Evolutionary conservation across 2,113 vertebrate genomes (phyloP).

Genomic region (Syrrhaptes paradoxus): DNA sequence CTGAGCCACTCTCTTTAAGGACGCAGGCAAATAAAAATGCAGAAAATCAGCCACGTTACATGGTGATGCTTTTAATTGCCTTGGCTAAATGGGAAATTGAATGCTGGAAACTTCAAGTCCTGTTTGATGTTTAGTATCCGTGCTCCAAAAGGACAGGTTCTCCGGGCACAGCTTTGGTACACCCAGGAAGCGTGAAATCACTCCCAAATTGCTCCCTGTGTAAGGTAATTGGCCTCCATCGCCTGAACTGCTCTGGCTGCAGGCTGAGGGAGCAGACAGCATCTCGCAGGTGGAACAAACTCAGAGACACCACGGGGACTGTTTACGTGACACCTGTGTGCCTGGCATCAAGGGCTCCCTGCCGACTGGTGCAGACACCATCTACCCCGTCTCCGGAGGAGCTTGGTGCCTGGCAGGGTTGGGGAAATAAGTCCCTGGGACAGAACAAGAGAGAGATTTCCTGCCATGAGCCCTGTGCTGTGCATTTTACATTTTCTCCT

Average conservation of each 20-base stretch:
- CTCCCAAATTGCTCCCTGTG: not conserved
- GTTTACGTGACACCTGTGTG: fast-evolving
- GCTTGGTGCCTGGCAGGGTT: not conserved
- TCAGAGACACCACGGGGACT: not conserved
- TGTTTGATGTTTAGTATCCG: conserved; percentile 41
- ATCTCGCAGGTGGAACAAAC: not conserved
- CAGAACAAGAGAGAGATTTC: not conserved
- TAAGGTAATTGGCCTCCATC: conserved; percentile 8
- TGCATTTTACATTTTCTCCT: not conserved
- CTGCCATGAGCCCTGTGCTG: not conserved
- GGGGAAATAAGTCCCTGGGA: not conserved
- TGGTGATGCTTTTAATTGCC: conserved; percentile 52
- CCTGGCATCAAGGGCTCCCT: not conserved
- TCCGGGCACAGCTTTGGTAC: not conserved
- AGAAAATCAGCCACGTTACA: not conserved
- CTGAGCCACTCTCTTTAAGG: not conserved
- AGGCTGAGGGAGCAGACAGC: not conserved
- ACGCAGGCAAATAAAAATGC: conserved; percentile 41
- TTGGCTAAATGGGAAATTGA: conserved; percentile 58
- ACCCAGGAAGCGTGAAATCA: conserved; percentile 35
- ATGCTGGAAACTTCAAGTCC: conserved; percentile 14
- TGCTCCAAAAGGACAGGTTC: not conserved
- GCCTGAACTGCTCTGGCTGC: not conserved
- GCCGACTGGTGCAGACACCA: not conserved
- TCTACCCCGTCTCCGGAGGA: not conserved